A percentile compares a stretch with the other conserved stretches of the same genome.
These are phyloP conservation scores for Cordilura impudica DNA, from an alignment of 2,888 invertebrate species.

Conservation along the genomic window DNA sequence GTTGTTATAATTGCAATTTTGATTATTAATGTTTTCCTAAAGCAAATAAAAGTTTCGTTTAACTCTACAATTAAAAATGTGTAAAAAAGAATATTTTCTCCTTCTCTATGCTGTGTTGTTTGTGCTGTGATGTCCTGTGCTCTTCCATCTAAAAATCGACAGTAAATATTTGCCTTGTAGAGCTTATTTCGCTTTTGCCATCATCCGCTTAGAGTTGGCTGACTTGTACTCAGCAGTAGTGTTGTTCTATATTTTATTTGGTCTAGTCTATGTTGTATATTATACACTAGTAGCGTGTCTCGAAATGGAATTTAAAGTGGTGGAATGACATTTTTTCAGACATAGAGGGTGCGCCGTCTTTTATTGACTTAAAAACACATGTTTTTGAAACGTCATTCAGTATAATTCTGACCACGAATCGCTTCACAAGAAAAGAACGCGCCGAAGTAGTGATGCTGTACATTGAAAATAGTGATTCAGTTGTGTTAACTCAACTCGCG, in stretches of 20 bases:
- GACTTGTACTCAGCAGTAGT: slow-evolving; percentile 44
- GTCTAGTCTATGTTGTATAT: slow-evolving; percentile 33
- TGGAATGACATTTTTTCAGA: neutral
- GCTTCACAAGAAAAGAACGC: too few relatives aligned
- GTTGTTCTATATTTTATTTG: slow-evolving; percentile 52
- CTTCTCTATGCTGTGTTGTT: neutral
- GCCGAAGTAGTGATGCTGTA: too few relatives aligned
- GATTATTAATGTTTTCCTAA: slow-evolving; percentile 63
- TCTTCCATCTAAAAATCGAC: slow-evolving; percentile 51
- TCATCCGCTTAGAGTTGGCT: slow-evolving; percentile 61
- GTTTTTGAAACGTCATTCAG: too few relatives aligned
- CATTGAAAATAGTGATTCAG: too few relatives aligned
- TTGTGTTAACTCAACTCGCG: too few relatives aligned
- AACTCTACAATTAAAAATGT: slow-evolving; percentile 62
- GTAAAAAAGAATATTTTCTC: slow-evolving; percentile 36
- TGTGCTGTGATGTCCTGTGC: slow-evolving; percentile 8
- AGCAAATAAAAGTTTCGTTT: slow-evolving; percentile 61
- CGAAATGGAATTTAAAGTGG: neutral
- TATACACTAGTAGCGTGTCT: neutral
- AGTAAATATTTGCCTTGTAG: slow-evolving; percentile 61
- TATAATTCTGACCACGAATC: too few relatives aligned
- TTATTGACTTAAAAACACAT: too few relatives aligned
- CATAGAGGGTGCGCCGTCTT: too few relatives aligned
- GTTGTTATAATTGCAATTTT: slow-evolving; percentile 63
- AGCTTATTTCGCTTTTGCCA: slow-evolving; percentile 61